Percentiles rank a stretch among this genome's conserved stretches.
Evolutionary conservation across 2,113 vertebrate species (phyloP).

Genomic region (Nicator chloris): DNA sequence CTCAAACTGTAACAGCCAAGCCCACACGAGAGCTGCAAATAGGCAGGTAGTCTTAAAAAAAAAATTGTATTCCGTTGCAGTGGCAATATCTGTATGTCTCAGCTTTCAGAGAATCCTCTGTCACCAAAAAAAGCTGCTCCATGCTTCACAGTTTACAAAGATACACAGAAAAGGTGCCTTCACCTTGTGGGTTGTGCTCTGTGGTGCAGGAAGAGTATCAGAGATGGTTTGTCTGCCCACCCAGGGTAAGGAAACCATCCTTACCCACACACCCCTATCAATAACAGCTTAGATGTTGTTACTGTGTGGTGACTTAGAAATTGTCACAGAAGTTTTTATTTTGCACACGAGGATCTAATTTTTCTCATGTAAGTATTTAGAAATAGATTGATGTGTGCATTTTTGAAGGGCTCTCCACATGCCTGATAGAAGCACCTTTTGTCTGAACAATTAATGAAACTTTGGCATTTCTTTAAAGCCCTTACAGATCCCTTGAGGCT

Average conservation of each 20-base stretch:
- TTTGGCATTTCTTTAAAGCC: not conserved
- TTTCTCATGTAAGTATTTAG: not conserved
- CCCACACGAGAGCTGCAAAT: not conserved
- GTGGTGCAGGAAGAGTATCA: not conserved
- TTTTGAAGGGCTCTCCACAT: not conserved
- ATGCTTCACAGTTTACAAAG: not conserved
- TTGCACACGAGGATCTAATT: accelerated
- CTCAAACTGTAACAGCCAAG: not conserved
- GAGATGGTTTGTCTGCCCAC: not conserved
- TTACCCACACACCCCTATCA: not conserved
- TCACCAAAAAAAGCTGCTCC: not conserved
- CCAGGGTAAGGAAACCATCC: not conserved
- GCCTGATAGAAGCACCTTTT: not conserved
- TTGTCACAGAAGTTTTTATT: not conserved
- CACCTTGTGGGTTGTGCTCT: not conserved
- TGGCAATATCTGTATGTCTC: not conserved
- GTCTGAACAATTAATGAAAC: not conserved
- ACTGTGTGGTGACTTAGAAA: not conserved
- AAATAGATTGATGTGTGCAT: not conserved
- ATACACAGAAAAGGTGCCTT: not conserved
- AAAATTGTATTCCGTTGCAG: not conserved
- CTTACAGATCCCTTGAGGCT: not conserved
- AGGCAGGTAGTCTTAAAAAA: not conserved
- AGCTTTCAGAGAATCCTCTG: not conserved
- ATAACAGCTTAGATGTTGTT: not conserved